Conservation (phyloP, 2,888 invertebrate species). For the Exocentrus adspersus region DNA sequence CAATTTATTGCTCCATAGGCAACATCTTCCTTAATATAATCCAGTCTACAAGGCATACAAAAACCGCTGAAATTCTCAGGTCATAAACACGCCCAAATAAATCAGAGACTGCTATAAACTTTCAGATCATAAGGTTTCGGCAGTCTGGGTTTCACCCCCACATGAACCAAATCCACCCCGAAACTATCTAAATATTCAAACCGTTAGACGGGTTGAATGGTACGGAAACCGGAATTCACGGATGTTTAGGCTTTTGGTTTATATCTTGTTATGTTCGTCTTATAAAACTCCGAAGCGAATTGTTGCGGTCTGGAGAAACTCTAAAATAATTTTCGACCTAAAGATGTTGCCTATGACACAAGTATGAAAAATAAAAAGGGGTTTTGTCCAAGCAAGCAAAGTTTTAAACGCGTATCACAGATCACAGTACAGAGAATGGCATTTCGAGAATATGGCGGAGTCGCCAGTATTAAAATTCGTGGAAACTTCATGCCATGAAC, state of each 20-base stretch:
- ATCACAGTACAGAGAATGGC: no score
- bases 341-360: background rate
- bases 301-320: no score
- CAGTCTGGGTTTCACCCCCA: conserved; percentile 25
- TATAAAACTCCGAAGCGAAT: no score
- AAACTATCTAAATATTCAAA: conserved; percentile 41
- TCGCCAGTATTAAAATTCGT: no score
- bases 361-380: background rate
- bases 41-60: conserved; percentile 34
- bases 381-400: no score
- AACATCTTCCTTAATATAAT: conserved; percentile 33
- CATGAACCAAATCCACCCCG: conserved; percentile 29
- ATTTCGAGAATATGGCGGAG: no score
- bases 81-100: conserved; percentile 47
- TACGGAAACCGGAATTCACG: conserved; percentile 26
- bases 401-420: no score
- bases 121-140: conserved; percentile 45
- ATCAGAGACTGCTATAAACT: conserved; percentile 47
- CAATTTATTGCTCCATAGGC: conserved; percentile 22
- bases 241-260: conserved; percentile 10
- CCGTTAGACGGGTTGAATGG: conserved; percentile 38
- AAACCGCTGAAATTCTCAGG: conserved; percentile 44
- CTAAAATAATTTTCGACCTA: no score
- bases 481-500: no score
- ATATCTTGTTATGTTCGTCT: background rate